Evolutionary conservation across 37 sponge, comb jelly and placozoan genomes (phyloP).

Genomic region (Crambe crambe): DNA sequence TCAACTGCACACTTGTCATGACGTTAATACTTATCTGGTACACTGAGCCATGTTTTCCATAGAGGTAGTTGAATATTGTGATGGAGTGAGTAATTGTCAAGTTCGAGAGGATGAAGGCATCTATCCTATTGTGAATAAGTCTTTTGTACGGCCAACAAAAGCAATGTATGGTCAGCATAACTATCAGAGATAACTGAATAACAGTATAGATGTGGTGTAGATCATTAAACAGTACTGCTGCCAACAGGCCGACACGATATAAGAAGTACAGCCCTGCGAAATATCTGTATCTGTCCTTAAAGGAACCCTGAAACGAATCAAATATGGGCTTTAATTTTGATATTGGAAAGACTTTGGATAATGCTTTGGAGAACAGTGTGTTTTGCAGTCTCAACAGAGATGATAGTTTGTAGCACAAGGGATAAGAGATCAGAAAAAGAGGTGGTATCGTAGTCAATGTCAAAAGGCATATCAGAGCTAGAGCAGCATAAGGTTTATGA

Average conservation of each 20-base stretch:
- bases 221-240: not conserved
- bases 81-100: slow-evolving; percentile 8
- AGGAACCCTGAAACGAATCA: slow-evolving; percentile 42
- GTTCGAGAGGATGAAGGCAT: slow-evolving; percentile 29
- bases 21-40: not conserved
- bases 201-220: not conserved
- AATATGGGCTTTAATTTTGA: slow-evolving; percentile 19
- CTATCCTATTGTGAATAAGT: slow-evolving; percentile 23
- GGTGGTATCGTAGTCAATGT: slow-evolving; percentile 24
- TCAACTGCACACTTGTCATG: not conserved
- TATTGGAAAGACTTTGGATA: slow-evolving; percentile 16
- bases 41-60: not conserved
- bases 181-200: not conserved
- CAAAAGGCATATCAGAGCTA: slow-evolving; percentile 8
- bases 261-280: slow-evolving; percentile 57
- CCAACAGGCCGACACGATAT: not conserved
- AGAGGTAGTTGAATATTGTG: slow-evolving; percentile 23
- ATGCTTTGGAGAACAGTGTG: not conserved
- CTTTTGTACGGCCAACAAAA: slow-evolving; percentile 34
- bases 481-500: slow-evolving; percentile 46
- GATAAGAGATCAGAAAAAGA: slow-evolving; percentile 27
- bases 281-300: slow-evolving; percentile 28
- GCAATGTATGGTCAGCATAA: slow-evolving; percentile 12
- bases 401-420: slow-evolving; percentile 12
- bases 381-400: slow-evolving; percentile 14